Evolutionary conservation across 1,140 invertebrate genomes (phyloP), one percentile per base, ranked within the genome.

Genomic region (Gerris buenoi): DNA sequence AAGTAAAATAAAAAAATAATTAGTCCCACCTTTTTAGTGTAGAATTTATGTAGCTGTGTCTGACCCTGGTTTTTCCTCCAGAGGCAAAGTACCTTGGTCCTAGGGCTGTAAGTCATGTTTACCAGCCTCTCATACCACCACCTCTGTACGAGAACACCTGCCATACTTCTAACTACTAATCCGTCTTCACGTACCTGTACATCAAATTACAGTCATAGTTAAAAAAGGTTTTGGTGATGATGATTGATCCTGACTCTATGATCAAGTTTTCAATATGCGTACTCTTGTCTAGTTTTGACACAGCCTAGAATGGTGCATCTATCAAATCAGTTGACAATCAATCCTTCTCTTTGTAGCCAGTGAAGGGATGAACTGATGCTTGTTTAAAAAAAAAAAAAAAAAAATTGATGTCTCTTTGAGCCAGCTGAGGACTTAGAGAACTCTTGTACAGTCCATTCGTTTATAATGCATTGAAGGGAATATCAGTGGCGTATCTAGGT

Each of bases 41-140:
- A 97, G 80, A 98, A 99, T 81, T 99, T 98, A 78, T 98, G 93
- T 65, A 99, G 83, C 74, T 98, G 90, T 0, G 91, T 94, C 75
- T 93, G 89, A 14, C 90, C 91, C 1, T 90, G 91, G 73, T 89
- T 91, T 70, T 88, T 83, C 67, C 90, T 85, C 94, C 96, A 99
- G 59, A 99, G 82, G 79, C 96, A 99, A 62, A 99, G 80, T 18
- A 98, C 90, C 78, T 93, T 91, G 73, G 91, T 98, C 80, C 98
- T 98, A 0, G 97, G 97, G 72, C 95, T 96, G 77, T 96, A 99
- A 0, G 96, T 98, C 94, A 99, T 98, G 75, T 99, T 99, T 14
- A 99, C 95, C 25, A 99, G 81, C 65, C 95, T 82, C 76, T 99
- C 97, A 80, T 95, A 99, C 95, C 96, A 99, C 95, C 96, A 99